Conservation (phyloP, 2,113 vertebrate genomes). For the Sander vitreus region DNA sequence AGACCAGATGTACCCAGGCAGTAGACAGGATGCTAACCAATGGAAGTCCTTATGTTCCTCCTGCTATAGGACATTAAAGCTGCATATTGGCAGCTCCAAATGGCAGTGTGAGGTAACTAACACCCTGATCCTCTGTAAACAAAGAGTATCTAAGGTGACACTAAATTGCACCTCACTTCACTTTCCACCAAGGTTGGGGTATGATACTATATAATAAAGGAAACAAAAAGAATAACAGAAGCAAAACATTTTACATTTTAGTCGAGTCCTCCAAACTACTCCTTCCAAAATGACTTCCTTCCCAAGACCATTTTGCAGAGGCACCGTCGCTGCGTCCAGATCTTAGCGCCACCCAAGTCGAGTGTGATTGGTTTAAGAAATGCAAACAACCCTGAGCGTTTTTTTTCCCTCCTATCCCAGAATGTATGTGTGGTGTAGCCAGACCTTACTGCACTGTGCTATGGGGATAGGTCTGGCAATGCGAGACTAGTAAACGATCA, state of each 20-base stretch:
- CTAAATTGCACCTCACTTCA: background rate
- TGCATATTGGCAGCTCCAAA: conserved; percentile 49
- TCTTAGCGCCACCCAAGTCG: no score
- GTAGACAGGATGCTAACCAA: conserved; percentile 63
- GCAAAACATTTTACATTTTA: background rate
- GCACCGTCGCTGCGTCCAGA: no score
- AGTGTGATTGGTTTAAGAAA: no score
- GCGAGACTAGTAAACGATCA: no score
- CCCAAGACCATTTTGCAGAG: no score
- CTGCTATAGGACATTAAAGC: conserved; percentile 48
- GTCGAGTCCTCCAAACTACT: background rate
- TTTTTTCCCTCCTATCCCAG: no score
- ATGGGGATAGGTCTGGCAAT: no score
- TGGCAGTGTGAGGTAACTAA: conserved; percentile 14
- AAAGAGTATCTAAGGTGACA: background rate
- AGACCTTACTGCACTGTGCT: no score
- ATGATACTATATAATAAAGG: background rate
- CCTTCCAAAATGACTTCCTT: background rate
- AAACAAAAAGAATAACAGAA: background rate
- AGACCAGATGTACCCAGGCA: conserved; percentile 72
- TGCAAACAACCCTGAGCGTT: no score
- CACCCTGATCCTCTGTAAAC: conserved; percentile 7
- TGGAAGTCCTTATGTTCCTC: conserved; percentile 53
- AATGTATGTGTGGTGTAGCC: no score
- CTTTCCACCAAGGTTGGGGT: background rate